phyloP scores from a whole-genome alignment of 2,113 vertebrate genomes.

The Vanacampus margaritifer region DNA sequence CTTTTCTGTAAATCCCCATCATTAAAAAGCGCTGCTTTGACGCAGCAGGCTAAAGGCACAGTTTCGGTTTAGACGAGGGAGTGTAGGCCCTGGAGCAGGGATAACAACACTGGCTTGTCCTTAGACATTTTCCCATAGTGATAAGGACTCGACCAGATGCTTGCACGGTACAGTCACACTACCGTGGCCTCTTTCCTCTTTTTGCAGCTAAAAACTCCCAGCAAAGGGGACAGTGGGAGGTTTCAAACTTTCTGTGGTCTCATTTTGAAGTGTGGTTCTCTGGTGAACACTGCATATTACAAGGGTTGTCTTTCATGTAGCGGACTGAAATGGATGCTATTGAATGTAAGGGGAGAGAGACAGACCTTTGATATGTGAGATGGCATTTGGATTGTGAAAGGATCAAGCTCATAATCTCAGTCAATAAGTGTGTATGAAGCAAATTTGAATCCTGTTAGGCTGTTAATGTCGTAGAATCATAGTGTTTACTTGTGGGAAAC shows the following conservation, averaged over 20 bases:
- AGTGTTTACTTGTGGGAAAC: not conserved
- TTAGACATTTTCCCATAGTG: constrained; percentile 56
- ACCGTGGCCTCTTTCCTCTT: not conserved
- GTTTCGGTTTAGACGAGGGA: constrained; percentile 25
- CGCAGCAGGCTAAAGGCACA: constrained; percentile 13
- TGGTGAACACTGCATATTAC: constrained; percentile 43
- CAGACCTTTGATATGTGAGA: constrained; percentile 75
- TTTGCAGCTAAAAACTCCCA: not conserved
- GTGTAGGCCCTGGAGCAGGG: constrained; percentile 20
- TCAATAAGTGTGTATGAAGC: constrained; percentile 33
- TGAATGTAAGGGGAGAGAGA: constrained; percentile 56
- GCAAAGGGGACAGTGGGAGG: constrained; percentile 19
- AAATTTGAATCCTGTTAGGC: constrained; percentile 41
- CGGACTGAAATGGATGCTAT: constrained; percentile 62
- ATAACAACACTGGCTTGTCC: constrained; percentile 28
- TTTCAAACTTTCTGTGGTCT: constrained; percentile 36
- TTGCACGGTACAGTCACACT: constrained; percentile 32
- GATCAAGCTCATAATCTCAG: constrained; percentile 61
- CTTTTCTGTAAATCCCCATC: constrained; percentile 32
- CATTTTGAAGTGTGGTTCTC: constrained; percentile 52
- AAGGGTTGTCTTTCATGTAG: constrained; percentile 65
- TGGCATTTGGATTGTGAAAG: constrained; percentile 51
- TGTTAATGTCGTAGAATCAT: constrained; percentile 20
- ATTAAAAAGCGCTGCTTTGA: constrained; percentile 29
- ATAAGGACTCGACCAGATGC: constrained; percentile 62